These are phyloP conservation scores for Zalophus californianus DNA, from an alignment of 2,797 vertebrate genomes.

Conservation along the genomic window DNA sequence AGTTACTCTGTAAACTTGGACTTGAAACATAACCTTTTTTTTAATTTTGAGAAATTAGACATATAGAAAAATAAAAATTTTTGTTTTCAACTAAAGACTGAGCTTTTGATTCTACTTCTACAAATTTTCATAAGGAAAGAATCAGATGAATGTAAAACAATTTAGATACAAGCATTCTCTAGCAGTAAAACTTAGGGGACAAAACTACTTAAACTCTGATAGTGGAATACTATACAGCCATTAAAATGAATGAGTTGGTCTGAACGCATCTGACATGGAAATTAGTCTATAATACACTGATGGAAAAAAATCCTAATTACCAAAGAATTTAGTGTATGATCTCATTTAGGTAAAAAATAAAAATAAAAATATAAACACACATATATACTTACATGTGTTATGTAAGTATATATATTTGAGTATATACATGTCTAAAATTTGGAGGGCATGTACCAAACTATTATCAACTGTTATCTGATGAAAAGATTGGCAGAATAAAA, in stretches of 20 bases:
- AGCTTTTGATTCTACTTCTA: not conserved
- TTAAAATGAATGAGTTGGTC: constrained; percentile 20
- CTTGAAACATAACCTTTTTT: constrained; percentile 18
- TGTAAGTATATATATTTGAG: not conserved
- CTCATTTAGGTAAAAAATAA: constrained; percentile 2
- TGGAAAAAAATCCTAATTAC: constrained; percentile 36
- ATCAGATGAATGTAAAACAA: constrained; percentile 16
- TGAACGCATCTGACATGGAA: not conserved
- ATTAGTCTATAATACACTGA: not conserved
- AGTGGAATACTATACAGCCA: not conserved
- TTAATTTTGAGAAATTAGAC: constrained; percentile 43
- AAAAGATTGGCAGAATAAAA: constrained; percentile 40
- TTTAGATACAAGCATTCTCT: not conserved
- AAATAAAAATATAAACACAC: not conserved
- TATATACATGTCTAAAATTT: not conserved
- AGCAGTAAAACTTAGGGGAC: not conserved
- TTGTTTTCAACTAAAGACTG: constrained; percentile 15
- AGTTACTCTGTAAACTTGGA: not conserved
- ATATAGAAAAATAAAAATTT: constrained; percentile 29
- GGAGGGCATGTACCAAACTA: not conserved
- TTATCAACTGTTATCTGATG: not conserved
- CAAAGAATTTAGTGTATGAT: not conserved
- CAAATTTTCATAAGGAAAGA: constrained; percentile 30
- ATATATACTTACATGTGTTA: not conserved
- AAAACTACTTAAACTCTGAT: not conserved